Evolutionary conservation across 1,140 invertebrate species (phyloP).

Genomic region (Trichomalopsis sarcophagae): DNA sequence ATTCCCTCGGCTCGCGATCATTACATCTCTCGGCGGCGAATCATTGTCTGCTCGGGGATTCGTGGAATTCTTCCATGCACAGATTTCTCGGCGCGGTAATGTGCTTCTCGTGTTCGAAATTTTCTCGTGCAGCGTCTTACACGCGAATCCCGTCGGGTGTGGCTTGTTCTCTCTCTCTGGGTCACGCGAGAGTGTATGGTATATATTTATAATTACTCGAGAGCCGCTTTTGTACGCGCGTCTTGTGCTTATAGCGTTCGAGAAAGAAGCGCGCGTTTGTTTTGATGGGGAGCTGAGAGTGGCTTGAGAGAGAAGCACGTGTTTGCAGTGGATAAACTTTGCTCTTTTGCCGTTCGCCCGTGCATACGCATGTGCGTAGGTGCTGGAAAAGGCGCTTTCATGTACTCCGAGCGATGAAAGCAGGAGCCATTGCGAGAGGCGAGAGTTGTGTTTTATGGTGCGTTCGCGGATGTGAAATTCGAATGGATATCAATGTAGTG

Average conservation of each 20-base stretch:
- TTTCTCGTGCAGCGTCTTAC: background rate
- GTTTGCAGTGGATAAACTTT: background rate
- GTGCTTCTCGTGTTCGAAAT: conserved; percentile 38
- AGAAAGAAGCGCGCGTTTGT: background rate
- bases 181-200: background rate
- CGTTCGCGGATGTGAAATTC: background rate
- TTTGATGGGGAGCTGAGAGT: background rate
- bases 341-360: background rate
- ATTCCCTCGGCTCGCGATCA: conserved; percentile 17
- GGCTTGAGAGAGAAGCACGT: background rate
- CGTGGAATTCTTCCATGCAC: conserved; percentile 2
- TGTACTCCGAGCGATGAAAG: conserved; percentile 21
- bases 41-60: background rate
- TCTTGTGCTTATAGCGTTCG: background rate
- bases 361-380: background rate
- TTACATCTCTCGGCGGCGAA: background rate
- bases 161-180: background rate
- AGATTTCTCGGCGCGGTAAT: conserved; percentile 8
- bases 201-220: background rate
- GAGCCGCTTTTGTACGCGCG: background rate
- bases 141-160: background rate
- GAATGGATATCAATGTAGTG: background rate
- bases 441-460: background rate
- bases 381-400: background rate
- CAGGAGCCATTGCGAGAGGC: conserved; percentile 12